A percentile compares a stretch with the other conserved stretches of the same genome.
phyloP scores from a whole-genome alignment of 2,113 vertebrate species.

The Candoia aspera region DNA sequence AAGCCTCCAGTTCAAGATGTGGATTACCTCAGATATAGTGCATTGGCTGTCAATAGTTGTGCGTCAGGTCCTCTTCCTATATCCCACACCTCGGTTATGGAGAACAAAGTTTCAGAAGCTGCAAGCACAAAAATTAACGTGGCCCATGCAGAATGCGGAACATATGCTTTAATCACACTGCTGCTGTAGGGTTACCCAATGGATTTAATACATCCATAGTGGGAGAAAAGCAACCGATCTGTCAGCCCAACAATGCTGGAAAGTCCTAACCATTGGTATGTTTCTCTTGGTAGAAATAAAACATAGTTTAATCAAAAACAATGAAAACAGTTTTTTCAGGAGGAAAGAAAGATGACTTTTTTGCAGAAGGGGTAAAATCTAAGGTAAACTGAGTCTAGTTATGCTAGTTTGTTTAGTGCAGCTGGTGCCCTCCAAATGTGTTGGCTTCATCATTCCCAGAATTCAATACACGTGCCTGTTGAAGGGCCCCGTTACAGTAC shows the following conservation, averaged over 20 bases:
- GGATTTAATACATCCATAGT: neutral
- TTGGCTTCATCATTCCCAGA: neutral
- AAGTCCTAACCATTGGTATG: neutral
- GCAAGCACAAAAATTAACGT: conserved; percentile 48
- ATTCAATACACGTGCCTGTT: neutral
- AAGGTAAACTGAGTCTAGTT: neutral
- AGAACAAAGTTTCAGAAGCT: conserved; percentile 46
- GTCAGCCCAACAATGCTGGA: conserved; percentile 10
- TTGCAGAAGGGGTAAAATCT: neutral
- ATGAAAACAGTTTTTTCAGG: too few relatives aligned
- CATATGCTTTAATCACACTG: conserved; percentile 39
- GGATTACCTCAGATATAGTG: conserved; percentile 49
- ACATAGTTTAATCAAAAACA: neutral
- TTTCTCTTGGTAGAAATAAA: neutral
- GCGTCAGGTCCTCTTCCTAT: conserved; percentile 53
- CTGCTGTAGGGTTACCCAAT: conserved; percentile 24
- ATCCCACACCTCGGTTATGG: conserved; percentile 43
- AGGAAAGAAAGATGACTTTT: neutral
- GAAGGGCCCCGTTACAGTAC: neutral
- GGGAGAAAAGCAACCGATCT: neutral
- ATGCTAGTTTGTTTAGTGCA: neutral
- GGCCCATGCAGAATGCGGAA: conserved; percentile 40
- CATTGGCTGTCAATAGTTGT: neutral
- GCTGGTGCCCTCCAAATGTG: neutral
- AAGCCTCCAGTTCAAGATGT: neutral